Base-by-base conservation (phyloP, 2,113 vertebrate species). In the Hippocampus barbouri region DNA sequence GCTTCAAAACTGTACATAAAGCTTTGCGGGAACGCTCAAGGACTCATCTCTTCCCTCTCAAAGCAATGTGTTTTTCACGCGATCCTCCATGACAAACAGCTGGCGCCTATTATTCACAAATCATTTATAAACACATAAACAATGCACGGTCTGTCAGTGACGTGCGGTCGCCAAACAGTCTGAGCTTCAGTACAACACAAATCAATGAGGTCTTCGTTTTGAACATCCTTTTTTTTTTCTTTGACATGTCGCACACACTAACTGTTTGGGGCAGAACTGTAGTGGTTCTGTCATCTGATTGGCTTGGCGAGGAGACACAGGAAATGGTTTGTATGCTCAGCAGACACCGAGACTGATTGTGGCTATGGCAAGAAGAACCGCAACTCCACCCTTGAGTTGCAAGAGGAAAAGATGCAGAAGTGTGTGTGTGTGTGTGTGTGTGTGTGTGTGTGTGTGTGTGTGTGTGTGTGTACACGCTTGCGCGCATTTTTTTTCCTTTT, bases 251-350 rank as follows among this genome's bases (percentile, higher is more conserved):
- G 4, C 72, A 66, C 72, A 74, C 77, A 68, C 79, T 84, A 73
- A 72, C 51, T 47, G 79, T 77, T 76, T 68, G 60, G 79, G 71
- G 75, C 15, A 68, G 65, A 69, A 75, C 65, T 12, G 59, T 74
- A 77, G 72, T 69, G 76, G 72, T 76, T 86, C 79, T 73, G 80
- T 80, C 69, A 53, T 83, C 66, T 76, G 80, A 89, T 86, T 90
- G 84, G 82, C 73, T 84, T 66, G 77, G 71, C 76, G 12, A 63
- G 75, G 68, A 88, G 80, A 88, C 81, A 85, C 87, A 89, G 91
- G 90, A 92, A 93, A 88, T 85, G 84, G 87, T 89, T 88, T 85
- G 67, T 80, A 78, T 78, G 85, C 76, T 69, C 79, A 83, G 83
- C 86, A 90, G 88, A 90, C 89, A 85, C 84, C 56, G 79, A 79